phyloP scores from a whole-genome alignment of 2,888 invertebrate species.

The Chorisops tibialis region DNA sequence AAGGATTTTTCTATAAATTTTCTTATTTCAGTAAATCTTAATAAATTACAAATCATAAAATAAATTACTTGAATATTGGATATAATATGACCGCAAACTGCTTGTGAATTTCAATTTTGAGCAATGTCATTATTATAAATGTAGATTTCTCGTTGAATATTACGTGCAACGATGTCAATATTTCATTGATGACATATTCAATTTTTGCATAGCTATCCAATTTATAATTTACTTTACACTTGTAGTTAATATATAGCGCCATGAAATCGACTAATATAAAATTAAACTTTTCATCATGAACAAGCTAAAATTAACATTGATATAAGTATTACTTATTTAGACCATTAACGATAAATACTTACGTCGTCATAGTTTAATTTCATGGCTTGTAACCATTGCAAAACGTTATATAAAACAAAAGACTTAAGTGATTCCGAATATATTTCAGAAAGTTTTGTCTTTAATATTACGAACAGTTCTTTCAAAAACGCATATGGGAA shows the following conservation, averaged over 20 bases:
- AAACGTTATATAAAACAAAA: no score
- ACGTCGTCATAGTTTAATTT: no score
- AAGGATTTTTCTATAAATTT: no score
- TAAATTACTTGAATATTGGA: neutral
- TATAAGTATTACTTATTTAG: no score
- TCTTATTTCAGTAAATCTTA: no score
- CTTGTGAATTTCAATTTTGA: neutral
- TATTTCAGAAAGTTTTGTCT: no score
- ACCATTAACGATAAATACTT: no score
- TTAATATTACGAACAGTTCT: no score
- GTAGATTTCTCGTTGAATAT: neutral
- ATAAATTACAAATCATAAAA: no score
- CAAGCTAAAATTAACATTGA: neutral
- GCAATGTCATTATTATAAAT: slow-evolving; percentile 1
- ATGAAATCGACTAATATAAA: slow-evolving; percentile 2
- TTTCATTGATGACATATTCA: neutral
- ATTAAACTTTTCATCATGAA: slow-evolving; percentile 5
- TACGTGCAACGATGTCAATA: slow-evolving; percentile 1
- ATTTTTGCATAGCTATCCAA: neutral
- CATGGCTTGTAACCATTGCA: no score
- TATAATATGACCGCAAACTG: neutral
- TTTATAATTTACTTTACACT: neutral
- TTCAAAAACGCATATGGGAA: no score
- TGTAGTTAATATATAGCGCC: slow-evolving; percentile 3
- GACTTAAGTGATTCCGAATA: no score